Conservation (phyloP, 2,888 invertebrate species). For the Folsomia manolachei region DNA sequence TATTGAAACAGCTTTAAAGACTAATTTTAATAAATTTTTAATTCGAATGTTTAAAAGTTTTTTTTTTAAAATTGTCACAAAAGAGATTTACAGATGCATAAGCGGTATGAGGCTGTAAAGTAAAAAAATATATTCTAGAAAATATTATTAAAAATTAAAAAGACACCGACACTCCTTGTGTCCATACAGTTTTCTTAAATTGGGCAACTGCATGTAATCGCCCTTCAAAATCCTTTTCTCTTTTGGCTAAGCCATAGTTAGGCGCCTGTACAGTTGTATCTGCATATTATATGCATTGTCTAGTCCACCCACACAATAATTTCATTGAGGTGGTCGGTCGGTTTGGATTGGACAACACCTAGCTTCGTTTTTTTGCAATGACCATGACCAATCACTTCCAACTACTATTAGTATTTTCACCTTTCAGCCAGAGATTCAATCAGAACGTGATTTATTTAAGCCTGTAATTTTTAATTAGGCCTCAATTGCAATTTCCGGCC, state of each 20-base stretch:
- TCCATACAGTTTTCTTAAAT: neutral
- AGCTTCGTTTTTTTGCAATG: neutral
- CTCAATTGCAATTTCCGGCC: neutral
- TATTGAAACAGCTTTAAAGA: too few relatives aligned
- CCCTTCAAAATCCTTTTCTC: neutral
- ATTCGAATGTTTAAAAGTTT: too few relatives aligned
- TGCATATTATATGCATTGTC: neutral
- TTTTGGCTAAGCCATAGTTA: neutral
- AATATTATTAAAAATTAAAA: neutral
- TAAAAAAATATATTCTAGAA: neutral
- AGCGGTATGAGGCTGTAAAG: neutral
- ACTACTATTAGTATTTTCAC: neutral
- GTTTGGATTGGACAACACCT: neutral
- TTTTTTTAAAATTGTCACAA: too few relatives aligned
- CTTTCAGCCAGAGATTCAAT: neutral
- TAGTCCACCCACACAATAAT: neutral
- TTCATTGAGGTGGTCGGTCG: neutral
- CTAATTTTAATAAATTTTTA: too few relatives aligned
- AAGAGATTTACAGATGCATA: too few relatives aligned
- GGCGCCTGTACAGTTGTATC: neutral
- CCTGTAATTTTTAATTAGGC: neutral
- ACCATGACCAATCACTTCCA: neutral
- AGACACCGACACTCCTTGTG: neutral
- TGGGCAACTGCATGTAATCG: neutral
- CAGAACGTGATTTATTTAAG: neutral